A percentile compares a stretch with the other conserved stretches of the same genome.
phyloP scores from a whole-genome alignment of 2,797 vertebrate species.

The Phaenicophaeus curvirostris region DNA sequence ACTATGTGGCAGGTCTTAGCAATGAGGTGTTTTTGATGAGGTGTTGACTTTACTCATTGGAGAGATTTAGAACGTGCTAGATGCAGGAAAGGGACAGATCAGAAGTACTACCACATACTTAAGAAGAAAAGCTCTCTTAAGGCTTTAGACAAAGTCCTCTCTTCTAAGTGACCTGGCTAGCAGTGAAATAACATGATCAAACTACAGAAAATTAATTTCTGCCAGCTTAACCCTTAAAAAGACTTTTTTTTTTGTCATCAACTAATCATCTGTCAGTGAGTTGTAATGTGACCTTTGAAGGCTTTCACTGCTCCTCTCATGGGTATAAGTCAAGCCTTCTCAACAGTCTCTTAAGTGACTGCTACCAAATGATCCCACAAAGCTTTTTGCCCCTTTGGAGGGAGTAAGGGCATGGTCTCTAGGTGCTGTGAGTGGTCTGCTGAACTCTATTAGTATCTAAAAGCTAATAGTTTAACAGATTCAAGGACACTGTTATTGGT shows the following conservation, averaged over 20 bases:
- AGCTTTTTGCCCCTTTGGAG: not conserved
- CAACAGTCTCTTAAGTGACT: not conserved
- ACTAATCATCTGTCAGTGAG: not conserved
- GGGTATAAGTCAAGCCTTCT: not conserved
- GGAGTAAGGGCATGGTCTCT: not conserved
- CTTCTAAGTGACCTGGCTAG: not conserved
- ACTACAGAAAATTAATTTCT: not conserved
- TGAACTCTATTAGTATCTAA: not conserved
- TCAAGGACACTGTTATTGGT: not conserved
- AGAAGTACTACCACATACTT: not conserved
- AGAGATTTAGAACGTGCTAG: not conserved
- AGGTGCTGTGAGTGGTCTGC: not conserved
- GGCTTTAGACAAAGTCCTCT: not conserved
- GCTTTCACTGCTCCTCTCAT: not conserved
- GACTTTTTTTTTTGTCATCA: not conserved
- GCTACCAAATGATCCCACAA: not conserved
- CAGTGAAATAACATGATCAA: not conserved
- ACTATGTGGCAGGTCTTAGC: not conserved
- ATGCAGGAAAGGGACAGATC: not conserved
- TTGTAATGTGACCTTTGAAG: not conserved
- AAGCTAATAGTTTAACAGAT: not conserved
- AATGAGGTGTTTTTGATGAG: not conserved
- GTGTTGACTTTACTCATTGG: not conserved
- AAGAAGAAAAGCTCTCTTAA: not conserved
- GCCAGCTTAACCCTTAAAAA: not conserved